Base-by-base conservation (phyloP, 2,888 invertebrate genomes). In the Aspidiotus destructor region DNA sequence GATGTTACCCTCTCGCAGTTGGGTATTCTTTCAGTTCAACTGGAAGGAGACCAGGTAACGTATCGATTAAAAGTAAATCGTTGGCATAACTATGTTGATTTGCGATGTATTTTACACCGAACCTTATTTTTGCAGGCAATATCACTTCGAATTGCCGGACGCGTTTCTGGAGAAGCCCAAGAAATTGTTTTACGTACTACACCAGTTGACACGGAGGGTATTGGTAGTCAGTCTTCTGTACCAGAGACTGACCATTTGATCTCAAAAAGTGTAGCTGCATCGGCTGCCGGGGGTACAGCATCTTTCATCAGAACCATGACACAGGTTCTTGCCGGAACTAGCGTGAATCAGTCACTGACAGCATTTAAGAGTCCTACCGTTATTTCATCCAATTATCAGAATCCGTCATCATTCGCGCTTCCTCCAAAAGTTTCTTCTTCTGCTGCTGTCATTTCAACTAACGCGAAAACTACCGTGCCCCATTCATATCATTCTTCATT, bases 21-120 rank as follows among this genome's bases (percentile, higher is more conserved):
- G 76, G 96, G 96, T 73, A 93, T 97, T 75, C 85, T 95, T 72
- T 92, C 94, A 74, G 94, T 97, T 76, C 96, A 97, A 82, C 85
- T 96, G 75, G 94, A 89, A 80, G 89, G 89, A 73, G 90, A 89
- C 80, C 87, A 89, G 77, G 88, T 88, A 75, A 85, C 86, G 75
- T 85, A 52, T 28, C 60, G 6, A 48, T 48, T 48, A 6, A 2
- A 55, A 5, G 2, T 55, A 2, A 60, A 28, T 40, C 10, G 15
- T 15, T 40, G 13, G 15, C 2, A 7, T 13, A 10, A 40, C 11
- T 41, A 28, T 40, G 13, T n/a, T 60, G n/a, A 8, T 60, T 8
- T 6, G 13, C 0, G 2, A 8, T 48, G 40, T 60, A 42, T 65
- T 58, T 42, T 41, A 28, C 5, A 28, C 28, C 5, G 28, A 28